Evolutionary conservation across 2,113 vertebrate genomes (phyloP), one percentile per base, ranked within the genome.

Genomic region (Phrynosoma platyrhinos): DNA sequence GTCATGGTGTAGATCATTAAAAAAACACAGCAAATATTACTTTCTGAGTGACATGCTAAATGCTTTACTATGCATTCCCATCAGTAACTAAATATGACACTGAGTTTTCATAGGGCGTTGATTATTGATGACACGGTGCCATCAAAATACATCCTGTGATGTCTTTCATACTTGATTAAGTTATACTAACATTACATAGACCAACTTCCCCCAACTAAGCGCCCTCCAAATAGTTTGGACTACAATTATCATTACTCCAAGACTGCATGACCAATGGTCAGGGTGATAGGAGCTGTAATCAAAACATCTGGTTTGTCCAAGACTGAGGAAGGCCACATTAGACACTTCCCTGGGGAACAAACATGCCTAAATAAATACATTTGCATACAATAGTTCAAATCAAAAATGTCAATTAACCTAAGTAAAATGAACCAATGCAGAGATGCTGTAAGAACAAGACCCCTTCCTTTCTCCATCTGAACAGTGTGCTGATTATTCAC

Each of bases 121-220:
- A 89, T 86, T 95, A 96, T 90, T 92, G 91, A 94, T 83, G 90
- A 53, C 82, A 84, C 76, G 27, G 72, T 79, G 82, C 94, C 95
- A 93, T 94, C 94, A 93, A 88, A 95, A 94, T 85, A 91, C 91
- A 91, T 77, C 80, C 23, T 40, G 62, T 8, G 62, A 83, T 88
- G 58, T 76, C 87, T 88, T 77, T 83, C 87, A 88, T 71, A 55
- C 62, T 83, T 66, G 71, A 78, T 66, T 52, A 79, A 52, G 27
- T 74, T 74, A 74, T 77, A 83, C 64, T 88, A 83, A 68, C 81
- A 78, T 78, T 88, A 53, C 16, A 69, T 88, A 88, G 42, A 88
- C 55, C 58, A 81, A 62, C 36, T 5, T 81, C 30, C 7, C 68
- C 30, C 25, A 9, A 71, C 12, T 1, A 2, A 30, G 23, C 1